A percentile compares a stretch with the other conserved stretches of the same genome.
Conservation (phyloP, 1,140 invertebrate genomes). For the Diachasma alloeum region DNA sequence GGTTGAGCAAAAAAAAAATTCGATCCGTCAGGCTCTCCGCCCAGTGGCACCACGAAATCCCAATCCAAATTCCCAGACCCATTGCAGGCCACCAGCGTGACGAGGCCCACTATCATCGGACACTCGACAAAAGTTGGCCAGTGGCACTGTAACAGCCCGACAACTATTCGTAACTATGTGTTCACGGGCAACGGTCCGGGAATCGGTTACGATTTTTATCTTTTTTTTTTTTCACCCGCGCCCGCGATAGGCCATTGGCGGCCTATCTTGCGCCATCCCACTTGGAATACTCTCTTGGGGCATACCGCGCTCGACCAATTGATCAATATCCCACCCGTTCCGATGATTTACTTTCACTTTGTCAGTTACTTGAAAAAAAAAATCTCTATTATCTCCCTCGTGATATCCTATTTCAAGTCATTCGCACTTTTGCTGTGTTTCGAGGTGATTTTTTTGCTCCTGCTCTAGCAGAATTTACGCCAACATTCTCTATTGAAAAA, state of each 20-base stretch:
- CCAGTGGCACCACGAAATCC: no score
- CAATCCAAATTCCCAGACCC: no score
- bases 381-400: constrained; percentile 17
- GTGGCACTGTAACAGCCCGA: neutral
- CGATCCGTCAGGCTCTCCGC: no score
- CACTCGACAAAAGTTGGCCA: neutral
- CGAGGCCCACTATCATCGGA: neutral
- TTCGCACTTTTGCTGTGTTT: neutral
- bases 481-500: no score
- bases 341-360: constrained; percentile 30
- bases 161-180: neutral
- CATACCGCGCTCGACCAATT: constrained; percentile 12
- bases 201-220: constrained; percentile 28
- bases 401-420: neutral
- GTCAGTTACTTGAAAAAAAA: constrained; percentile 2
- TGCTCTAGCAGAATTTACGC: no score
- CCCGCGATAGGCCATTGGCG: neutral
- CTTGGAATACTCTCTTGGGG: constrained; percentile 6
- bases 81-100: neutral
- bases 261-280: neutral
- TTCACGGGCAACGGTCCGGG: neutral
- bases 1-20: no score
- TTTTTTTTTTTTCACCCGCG: neutral
- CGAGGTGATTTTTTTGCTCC: neutral
- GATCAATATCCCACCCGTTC: constrained; percentile 17